Conservation (phyloP, 2,797 vertebrate species). For the Dryobates pubescens region DNA sequence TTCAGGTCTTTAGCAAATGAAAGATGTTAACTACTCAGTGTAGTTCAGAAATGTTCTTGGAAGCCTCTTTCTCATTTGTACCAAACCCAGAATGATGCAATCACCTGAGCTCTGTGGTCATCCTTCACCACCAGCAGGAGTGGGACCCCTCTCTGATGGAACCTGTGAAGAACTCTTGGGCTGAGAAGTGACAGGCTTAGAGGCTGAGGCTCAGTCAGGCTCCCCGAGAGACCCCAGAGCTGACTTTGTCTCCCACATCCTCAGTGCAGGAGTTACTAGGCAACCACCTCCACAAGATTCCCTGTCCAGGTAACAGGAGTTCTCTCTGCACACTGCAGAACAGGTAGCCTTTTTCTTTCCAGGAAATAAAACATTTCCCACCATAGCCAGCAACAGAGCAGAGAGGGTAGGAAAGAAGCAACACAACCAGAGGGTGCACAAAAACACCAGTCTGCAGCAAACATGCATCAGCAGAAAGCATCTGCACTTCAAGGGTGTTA, state of each 20-base stretch:
- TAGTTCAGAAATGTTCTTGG: not conserved
- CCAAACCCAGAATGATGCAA: not conserved
- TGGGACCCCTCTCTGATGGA: not conserved
- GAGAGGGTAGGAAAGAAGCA: not conserved
- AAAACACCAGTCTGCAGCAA: not conserved
- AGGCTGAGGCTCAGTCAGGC: not conserved
- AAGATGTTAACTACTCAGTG: not conserved
- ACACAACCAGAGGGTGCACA: no score
- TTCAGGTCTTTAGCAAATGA: not conserved
- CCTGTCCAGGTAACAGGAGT: accelerated
- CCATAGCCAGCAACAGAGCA: not conserved
- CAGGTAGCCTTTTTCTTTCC: not conserved
- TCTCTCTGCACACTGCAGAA: not conserved
- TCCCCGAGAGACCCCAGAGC: not conserved
- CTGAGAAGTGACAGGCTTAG: not conserved
- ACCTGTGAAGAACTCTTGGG: not conserved
- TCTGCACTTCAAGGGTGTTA: not conserved
- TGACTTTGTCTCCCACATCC: not conserved
- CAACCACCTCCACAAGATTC: not conserved
- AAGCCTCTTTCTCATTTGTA: not conserved
- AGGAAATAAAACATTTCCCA: no score
- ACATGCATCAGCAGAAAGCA: not conserved
- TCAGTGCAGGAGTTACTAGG: not conserved
- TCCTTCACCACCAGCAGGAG: no score
- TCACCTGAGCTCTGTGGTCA: not conserved